Base-by-base conservation (phyloP, 2,888 invertebrate species). In the Gymnosoma rotundatum region DNA sequence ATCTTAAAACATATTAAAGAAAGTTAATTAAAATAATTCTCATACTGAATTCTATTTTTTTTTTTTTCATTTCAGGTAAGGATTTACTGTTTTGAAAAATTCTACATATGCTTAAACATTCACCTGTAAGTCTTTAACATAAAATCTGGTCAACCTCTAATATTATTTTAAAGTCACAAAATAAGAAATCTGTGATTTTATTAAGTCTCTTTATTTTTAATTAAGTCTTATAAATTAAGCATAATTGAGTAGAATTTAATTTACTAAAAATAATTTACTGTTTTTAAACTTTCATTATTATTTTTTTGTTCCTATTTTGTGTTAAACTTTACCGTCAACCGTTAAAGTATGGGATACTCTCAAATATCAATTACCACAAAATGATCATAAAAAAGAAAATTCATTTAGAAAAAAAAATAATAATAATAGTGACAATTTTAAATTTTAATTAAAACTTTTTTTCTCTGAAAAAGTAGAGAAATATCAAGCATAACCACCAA, bases 381-480 rank as follows among this genome's bases (percentile, higher is more conserved):
- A 72, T 81, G 75, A 36, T 75, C 63, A 75, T 81, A 81, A 75
- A 81, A 32, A 69, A 81, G 80, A 81, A 78, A 76, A 82, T 78
- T 81, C 81, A 84, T 84, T 81, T 25, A 4, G 25, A 25, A 81
- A 84, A 76, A 73, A 32, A 74, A n/a, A n/a, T n/a, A n/a, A n/a
- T n/a, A n/a, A n/a, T n/a, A n/a, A 76, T 84, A 84, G 73, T 81
- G 83, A 81, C 81, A 81, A 81, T 73, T 81, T 84, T 58, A 66
- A 80, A 84, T 78, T 78, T 84, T 84, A 66, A 84, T 81, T 73
- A 80, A 73, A 75, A 38, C 36, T 52, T 16, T 60, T 38, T 50
- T 21, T 6, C n/a, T 18, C 36, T 32, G 8, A 1, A 36, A 60
- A 60, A 60, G 48, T 48, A 56, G 20, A 63, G 6, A 25, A 64